Evolutionary conservation across 2,113 vertebrate species (phyloP).

Genomic region (Dissostichus mawsoni): DNA sequence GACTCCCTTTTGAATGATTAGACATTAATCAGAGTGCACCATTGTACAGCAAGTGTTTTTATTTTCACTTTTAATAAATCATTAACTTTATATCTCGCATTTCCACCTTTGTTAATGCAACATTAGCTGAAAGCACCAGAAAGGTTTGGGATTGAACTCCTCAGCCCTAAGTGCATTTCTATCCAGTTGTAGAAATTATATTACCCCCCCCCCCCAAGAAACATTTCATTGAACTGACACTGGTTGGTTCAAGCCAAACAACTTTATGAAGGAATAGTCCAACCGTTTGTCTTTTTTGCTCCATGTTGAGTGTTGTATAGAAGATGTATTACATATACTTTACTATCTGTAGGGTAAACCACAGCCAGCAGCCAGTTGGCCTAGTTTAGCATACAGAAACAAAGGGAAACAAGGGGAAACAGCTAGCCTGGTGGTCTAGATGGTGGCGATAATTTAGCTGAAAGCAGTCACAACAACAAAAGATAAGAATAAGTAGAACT

Average conservation of each 20-base stretch:
- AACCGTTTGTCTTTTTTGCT: background rate
- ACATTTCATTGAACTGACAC: background rate
- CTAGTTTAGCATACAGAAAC: constrained; percentile 6
- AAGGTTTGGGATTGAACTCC: background rate
- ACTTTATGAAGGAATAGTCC: background rate
- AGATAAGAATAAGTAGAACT: too few species aligned
- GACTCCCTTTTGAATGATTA: constrained; percentile 73
- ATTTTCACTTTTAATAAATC: constrained; percentile 32
- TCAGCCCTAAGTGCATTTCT: constrained; percentile 24
- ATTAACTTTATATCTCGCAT: constrained; percentile 21
- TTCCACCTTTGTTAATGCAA: constrained; percentile 6
- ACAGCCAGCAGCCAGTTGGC: background rate
- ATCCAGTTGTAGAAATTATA: constrained; percentile 22
- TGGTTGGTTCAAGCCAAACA: background rate
- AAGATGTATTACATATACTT: too few species aligned
- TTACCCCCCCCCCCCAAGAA: background rate
- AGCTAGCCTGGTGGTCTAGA: too few species aligned
- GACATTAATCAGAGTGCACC: constrained; percentile 27
- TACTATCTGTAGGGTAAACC: background rate
- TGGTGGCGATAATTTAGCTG: too few species aligned
- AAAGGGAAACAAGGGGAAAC: background rate
- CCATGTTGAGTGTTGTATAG: too few species aligned
- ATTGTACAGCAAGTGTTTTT: constrained; percentile 16
- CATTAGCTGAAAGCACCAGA: background rate
- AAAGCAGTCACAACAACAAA: too few species aligned